Percentiles rank a stretch among this genome's conserved stretches.
Evolutionary conservation across 2,113 vertebrate genomes (phyloP).

Genomic region (Ceyx cyanopectus): DNA sequence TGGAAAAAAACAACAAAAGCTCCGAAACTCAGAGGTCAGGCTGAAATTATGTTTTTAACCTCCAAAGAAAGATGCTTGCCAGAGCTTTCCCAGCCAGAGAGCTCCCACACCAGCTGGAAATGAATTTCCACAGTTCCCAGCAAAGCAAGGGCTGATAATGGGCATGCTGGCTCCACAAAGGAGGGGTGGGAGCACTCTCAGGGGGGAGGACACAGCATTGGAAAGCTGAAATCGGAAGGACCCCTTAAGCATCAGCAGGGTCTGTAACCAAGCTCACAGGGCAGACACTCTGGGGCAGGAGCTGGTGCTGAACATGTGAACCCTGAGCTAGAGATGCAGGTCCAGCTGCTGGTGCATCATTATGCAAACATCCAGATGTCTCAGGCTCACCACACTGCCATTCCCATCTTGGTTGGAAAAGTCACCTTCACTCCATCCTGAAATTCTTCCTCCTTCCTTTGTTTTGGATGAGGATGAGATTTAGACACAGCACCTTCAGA

Average conservation of each 20-base stretch:
- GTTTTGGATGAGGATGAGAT: not conserved
- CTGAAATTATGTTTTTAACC: constrained; percentile 66
- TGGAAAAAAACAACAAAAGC: constrained; percentile 67
- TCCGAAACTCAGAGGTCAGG: constrained; percentile 41
- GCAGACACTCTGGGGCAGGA: not conserved
- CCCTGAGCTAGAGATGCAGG: not conserved
- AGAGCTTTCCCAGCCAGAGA: constrained; percentile 16
- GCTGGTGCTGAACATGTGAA: not conserved
- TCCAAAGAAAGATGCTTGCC: constrained; percentile 55
- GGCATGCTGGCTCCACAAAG: not conserved
- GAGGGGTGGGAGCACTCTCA: not conserved
- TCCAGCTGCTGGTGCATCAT: constrained; percentile 1
- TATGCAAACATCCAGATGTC: constrained; percentile 65
- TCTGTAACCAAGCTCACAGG: not conserved
- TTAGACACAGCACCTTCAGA: not conserved
- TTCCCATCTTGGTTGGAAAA: not conserved
- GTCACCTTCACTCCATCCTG: not conserved
- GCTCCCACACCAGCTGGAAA: constrained; percentile 16
- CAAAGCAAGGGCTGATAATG: constrained; percentile 9
- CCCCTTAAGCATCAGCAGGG: not conserved
- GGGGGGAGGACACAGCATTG: not conserved
- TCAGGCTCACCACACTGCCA: not conserved
- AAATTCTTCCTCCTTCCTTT: not conserved
- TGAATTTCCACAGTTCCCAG: constrained; percentile 31
- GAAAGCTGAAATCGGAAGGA: not conserved